Percentiles rank a stretch among this genome's conserved stretches.
Conservation (phyloP, 2,888 invertebrate genomes). For the Helleia helle region DNA sequence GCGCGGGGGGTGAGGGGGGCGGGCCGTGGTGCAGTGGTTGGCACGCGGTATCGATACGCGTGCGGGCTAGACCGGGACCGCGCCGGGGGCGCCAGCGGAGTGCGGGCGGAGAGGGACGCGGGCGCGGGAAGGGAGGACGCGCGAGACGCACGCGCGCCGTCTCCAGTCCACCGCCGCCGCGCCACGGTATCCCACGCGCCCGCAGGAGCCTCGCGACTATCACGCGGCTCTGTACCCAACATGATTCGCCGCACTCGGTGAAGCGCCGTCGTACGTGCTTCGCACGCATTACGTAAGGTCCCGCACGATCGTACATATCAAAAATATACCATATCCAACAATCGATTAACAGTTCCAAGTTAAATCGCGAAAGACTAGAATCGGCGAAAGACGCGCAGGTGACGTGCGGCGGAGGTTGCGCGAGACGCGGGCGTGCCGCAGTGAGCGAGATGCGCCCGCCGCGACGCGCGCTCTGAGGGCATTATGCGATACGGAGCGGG, state of each 20-base stretch:
- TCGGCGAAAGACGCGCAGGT: slow-evolving; percentile 26
- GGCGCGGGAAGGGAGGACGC: slow-evolving; percentile 22
- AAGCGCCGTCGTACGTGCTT: slow-evolving; percentile 50
- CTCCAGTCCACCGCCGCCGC: slow-evolving; percentile 53
- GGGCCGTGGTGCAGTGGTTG: slow-evolving; percentile 54
- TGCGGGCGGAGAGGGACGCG: slow-evolving; percentile 23
- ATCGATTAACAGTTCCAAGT: slow-evolving; percentile 19
- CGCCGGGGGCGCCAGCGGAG: slow-evolving; percentile 26
- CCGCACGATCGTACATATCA: slow-evolving; percentile 37
- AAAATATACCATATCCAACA: slow-evolving; percentile 25
- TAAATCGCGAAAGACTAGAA: slow-evolving; percentile 22
- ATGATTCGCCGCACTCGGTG: slow-evolving; percentile 59
- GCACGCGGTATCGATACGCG: slow-evolving; percentile 61
- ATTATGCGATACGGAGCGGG: slow-evolving; percentile 36
- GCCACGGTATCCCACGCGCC: slow-evolving; percentile 46
- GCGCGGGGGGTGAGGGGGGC: slow-evolving; percentile 28
- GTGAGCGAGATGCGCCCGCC: slow-evolving; percentile 39
- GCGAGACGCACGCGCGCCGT: slow-evolving; percentile 34
- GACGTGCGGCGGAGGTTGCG: slow-evolving; percentile 26
- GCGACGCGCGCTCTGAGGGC: slow-evolving; percentile 32
- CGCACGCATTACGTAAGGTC: slow-evolving; percentile 52
- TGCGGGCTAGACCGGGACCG: slow-evolving; percentile 27
- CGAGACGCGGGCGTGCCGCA: slow-evolving; percentile 43
- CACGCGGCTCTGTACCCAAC: slow-evolving; percentile 50
- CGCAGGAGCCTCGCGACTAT: slow-evolving; percentile 38